Base-by-base conservation (phyloP, 2,113 vertebrate species). In the Brachypteracias leptosomus region DNA sequence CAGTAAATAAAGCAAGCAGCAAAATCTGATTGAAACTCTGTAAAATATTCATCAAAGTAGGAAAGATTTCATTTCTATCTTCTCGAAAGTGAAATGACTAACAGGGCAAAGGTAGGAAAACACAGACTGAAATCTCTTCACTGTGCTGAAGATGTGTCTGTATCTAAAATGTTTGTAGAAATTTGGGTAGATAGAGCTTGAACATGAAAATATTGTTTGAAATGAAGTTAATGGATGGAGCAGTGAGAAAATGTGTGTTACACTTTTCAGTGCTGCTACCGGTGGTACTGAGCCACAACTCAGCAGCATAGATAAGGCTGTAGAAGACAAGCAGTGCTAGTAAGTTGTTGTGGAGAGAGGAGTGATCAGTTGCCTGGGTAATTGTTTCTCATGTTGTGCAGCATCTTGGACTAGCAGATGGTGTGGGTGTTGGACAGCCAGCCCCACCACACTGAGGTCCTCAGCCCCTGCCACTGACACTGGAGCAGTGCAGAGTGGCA, bases 401-500 rank as follows among this genome's bases (percentile, higher is more conserved):
- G 57, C 62, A 46, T 61, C 51, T 36, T 75, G 81, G 58, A 33
- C 26, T 21, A 47, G 26, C 82, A 92, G 92, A 72, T 87, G 82
- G 86, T 7, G 1, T 9, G 79, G 38, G 58, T 42, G 58, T 38
- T 24, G 77, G 49, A 16, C 78, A 44, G 49, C 18, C 55, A 18
- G 19, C 78, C 4, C 1, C 9, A 10, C 28, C 0, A 0, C 17
- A 16, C 31, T 16, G 65, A 52, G 44, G 25, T 7, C 59, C 65
- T 67, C 65, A 72, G 70, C 54, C 42, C 55, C 35, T 20, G 46
- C n/a, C 42, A 17, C 61, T 9, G 26, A 17, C 21, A 26, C 13
- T 15, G 55, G 55, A 33, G 49, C 9, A 14, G 65, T 1, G 26
- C 20, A 29, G 63, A 33, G 28, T 4, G 15, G 68, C 86, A 79